These are phyloP conservation scores for Haemorhous mexicanus DNA, from an alignment of 2,113 vertebrate species.

Conservation along the genomic window DNA sequence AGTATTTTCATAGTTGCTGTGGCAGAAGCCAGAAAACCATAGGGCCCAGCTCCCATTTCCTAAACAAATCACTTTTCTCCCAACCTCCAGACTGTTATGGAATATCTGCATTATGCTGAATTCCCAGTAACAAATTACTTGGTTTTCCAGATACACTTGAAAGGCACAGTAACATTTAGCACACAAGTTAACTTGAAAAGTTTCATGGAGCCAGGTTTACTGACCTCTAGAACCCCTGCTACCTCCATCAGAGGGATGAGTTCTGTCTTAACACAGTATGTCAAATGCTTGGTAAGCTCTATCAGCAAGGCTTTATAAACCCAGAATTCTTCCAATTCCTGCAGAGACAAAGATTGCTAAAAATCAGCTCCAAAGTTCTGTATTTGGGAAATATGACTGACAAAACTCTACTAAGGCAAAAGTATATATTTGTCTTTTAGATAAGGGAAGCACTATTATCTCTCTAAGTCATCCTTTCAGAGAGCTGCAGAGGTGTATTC, in stretches of 20 bases:
- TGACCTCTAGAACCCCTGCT: slow-evolving; percentile 89
- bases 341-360: background rate
- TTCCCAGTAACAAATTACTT: background rate
- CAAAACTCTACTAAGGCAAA: background rate
- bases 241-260: slow-evolving; percentile 97
- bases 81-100: fast-evolving
- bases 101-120: background rate
- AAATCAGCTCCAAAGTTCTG: background rate
- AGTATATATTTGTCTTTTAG: background rate
- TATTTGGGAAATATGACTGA: background rate
- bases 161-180: background rate
- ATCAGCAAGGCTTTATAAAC: slow-evolving; percentile 85
- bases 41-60: background rate
- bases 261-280: slow-evolving; percentile 89
- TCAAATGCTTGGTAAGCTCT: slow-evolving; percentile 86
- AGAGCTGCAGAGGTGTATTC: background rate
- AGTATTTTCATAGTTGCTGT: background rate
- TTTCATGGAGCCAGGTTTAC: background rate
- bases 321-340: slow-evolving; percentile 97
- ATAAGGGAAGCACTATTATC: background rate
- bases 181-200: background rate
- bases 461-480: background rate
- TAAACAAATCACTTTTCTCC: background rate
- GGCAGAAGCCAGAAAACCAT: background rate
- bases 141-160: background rate